Evolutionary conservation across 2,797 vertebrate genomes (phyloP).

Genomic region (Falco columbarius): DNA sequence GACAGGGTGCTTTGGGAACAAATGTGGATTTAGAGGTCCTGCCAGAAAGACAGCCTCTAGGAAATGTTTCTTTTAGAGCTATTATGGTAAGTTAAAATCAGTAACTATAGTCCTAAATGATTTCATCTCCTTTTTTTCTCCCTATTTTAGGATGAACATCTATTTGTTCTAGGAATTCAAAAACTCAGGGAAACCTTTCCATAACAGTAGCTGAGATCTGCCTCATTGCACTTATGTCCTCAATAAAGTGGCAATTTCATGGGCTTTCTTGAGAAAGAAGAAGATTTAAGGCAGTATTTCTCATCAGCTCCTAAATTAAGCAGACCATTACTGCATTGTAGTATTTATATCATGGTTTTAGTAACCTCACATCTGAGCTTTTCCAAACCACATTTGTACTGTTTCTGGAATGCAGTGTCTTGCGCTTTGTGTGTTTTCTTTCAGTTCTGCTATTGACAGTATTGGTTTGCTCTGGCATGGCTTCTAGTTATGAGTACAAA

Average conservation of each 20-base stretch:
- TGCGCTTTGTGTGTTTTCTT: slow-evolving; percentile 35
- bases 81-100: neutral
- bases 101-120: neutral
- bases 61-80: neutral
- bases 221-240: neutral
- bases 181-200: neutral
- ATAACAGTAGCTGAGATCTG: neutral
- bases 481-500: slow-evolving; percentile 44
- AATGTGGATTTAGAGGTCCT: neutral
- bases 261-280: neutral
- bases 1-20: neutral
- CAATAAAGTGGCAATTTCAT: neutral
- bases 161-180: neutral
- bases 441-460: slow-evolving; percentile 36
- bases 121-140: neutral
- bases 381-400: neutral
- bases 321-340: neutral
- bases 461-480: slow-evolving; percentile 31
- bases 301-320: slow-evolving; percentile 15
- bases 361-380: neutral
- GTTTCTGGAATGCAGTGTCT: slow-evolving; percentile 21
- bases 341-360: neutral
- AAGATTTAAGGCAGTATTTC: neutral
- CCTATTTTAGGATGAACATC: neutral
- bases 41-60: neutral